Evolutionary conservation across 2,113 vertebrate species (phyloP).

Genomic region (Amazona guildingii): DNA sequence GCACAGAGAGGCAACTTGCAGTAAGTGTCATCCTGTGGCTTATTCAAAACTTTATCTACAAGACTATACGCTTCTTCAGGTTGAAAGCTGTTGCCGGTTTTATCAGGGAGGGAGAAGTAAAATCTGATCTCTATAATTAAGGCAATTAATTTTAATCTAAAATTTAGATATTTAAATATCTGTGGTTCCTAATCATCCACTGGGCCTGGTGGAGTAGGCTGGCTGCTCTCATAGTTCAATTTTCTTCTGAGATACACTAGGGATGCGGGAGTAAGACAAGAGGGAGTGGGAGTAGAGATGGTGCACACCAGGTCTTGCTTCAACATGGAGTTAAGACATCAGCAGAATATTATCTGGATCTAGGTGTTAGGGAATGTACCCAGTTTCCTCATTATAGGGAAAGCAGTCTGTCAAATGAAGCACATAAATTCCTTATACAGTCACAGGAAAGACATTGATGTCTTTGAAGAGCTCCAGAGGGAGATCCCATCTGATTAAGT

Average conservation of each 20-base stretch:
- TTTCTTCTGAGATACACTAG: neutral
- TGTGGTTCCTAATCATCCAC: neutral
- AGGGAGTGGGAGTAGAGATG: neutral
- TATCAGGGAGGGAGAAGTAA: neutral
- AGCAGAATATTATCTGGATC: neutral
- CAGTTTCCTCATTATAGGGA: neutral
- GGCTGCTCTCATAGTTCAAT: neutral
- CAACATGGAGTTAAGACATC: neutral
- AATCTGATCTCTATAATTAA: neutral
- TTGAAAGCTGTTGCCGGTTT: neutral
- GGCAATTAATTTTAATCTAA: neutral
- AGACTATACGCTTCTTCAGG: neutral
- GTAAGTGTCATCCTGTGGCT: neutral
- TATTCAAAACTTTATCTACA: neutral
- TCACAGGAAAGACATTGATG: neutral
- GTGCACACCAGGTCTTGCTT: neutral
- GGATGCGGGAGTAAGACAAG: neutral
- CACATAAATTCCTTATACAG: slow-evolving; percentile 11
- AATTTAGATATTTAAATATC: neutral
- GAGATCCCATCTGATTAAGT: slow-evolving; percentile 20
- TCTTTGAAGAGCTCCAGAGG: slow-evolving; percentile 39
- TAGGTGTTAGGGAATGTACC: neutral
- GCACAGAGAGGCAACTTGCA: neutral
- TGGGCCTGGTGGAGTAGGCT: neutral
- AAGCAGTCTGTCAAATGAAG: slow-evolving; percentile 12